phyloP scores from a whole-genome alignment of 2,888 invertebrate genomes.

The Alentia gelatinosa region DNA sequence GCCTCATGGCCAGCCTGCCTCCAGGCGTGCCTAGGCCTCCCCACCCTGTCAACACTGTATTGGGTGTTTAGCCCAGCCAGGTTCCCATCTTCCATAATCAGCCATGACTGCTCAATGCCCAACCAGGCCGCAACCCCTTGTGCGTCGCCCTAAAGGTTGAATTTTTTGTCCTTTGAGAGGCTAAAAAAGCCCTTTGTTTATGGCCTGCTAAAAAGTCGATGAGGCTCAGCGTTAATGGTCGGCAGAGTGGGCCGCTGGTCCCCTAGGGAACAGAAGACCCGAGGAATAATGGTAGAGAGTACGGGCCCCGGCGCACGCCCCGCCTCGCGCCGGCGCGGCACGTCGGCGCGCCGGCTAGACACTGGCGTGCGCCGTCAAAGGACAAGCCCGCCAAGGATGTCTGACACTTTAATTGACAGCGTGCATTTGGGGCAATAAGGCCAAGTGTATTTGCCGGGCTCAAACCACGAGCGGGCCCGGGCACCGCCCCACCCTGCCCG shows the following conservation, averaged over 20 bases:
- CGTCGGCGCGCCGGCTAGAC: neutral
- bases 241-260: neutral
- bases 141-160: neutral
- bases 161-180: conserved; percentile 50
- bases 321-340: neutral
- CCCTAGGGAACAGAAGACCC: neutral
- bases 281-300: conserved; percentile 15
- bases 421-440: conserved; percentile 47
- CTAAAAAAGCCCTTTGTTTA: conserved; percentile 47
- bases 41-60: neutral
- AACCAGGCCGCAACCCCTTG: neutral
- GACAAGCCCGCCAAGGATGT: conserved; percentile 31
- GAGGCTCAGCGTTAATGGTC: conserved; percentile 18
- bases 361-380: neutral
- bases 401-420: conserved; percentile 47
- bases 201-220: conserved; percentile 48
- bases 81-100: conserved; percentile 12
- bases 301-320: neutral
- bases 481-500: too few relatives aligned
- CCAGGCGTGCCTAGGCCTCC: neutral
- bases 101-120: conserved; percentile 13
- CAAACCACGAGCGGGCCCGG: conserved; percentile 20
- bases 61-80: neutral
- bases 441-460: conserved; percentile 50
- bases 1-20: too few relatives aligned